Evolutionary conservation across 35 echinoderm and acorn worm genomes (phyloP), one percentile per base, ranked within the genome.

Genomic region (Holothuria glaberrima): DNA sequence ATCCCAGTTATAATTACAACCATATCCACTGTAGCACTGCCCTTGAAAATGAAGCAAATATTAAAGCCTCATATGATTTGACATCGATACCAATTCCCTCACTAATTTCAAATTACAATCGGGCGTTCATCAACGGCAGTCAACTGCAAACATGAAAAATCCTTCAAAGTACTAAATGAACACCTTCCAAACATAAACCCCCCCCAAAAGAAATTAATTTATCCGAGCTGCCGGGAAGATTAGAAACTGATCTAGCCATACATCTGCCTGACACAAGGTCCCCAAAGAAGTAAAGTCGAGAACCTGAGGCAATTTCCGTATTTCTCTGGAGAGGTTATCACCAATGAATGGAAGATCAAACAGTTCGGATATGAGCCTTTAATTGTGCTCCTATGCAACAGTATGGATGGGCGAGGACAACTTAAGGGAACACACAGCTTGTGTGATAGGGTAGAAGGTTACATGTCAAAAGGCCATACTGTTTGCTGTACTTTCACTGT

Each of bases 201-300:
- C 66, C 66, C 66, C 66, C 18, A 45, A 75, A 12, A 38, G 71
- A 38, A 75, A 75, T 75, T 75, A 75, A 75, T 75, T 75, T 75
- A 75, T 75, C 22, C 41, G 30, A n/a, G 71, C 71, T 75, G 44
- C 71, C 22, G 44, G 34, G 30, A 36, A 75, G 28, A 75, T 75
- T 75, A n/a, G 44, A 75, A 75, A 75, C 71, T 75, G 34, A 75
- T 31, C 71, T 41, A n/a, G 22, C 31, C 4, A 41, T 75, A 32
- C 71, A 75, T 75, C 71, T 34, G 71, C 71, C 71, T 34, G 71
- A 17, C 30, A 75, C 44, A 75, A 75, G 71, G 32, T 75, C 44
- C 71, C 71, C 71, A 75, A 41, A 31, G 71, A 41, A 75, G 44
- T 21, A 21, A 75, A 9, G 22, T 20, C 34, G 31, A 75, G 71